phyloP scores from a whole-genome alignment of 2,113 vertebrate genomes.

The Nibea coibor region DNA sequence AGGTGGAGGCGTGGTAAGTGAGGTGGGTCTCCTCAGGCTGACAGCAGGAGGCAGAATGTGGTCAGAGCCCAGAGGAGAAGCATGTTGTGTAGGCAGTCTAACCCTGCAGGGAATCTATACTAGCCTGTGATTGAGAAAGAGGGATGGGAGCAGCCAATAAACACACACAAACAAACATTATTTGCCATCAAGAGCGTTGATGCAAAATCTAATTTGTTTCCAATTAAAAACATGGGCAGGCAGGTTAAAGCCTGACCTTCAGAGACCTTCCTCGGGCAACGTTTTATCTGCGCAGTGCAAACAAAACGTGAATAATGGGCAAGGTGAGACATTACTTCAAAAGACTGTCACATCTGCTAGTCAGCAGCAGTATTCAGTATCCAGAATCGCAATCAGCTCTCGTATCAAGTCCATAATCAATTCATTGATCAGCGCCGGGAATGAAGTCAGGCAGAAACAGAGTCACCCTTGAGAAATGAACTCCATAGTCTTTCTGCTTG shows the following conservation, averaged over 20 bases:
- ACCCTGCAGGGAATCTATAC: conserved; percentile 21
- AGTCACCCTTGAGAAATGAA: conserved; percentile 77
- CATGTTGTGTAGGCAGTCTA: conserved; percentile 18
- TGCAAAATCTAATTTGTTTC: conserved; percentile 24
- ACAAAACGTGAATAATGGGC: conserved; percentile 41
- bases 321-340: conserved; percentile 44
- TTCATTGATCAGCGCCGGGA: conserved; percentile 77
- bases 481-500: conserved; percentile 63
- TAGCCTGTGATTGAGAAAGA: conserved; percentile 8
- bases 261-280: conserved; percentile 21
- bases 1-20: conserved; percentile 26
- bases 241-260: conserved; percentile 40
- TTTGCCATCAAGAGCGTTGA: conserved; percentile 7
- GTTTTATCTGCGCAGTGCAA: conserved; percentile 21
- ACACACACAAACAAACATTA: conserved; percentile 15
- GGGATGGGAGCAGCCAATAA: conserved; percentile 1
- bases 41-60: conserved; percentile 69
- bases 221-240: conserved; percentile 36
- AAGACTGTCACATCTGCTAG: conserved; percentile 35
- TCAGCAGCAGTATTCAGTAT: conserved; percentile 58
- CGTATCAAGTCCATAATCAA: conserved; percentile 79
- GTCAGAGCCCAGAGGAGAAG: conserved; percentile 56
- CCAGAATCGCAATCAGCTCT: conserved; percentile 53
- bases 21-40: conserved; percentile 56
- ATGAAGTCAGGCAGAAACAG: conserved; percentile 62